Evolutionary conservation across 2,888 invertebrate genomes (phyloP), one percentile per base, ranked within the genome.

Genomic region (Amaurobius ferox): DNA sequence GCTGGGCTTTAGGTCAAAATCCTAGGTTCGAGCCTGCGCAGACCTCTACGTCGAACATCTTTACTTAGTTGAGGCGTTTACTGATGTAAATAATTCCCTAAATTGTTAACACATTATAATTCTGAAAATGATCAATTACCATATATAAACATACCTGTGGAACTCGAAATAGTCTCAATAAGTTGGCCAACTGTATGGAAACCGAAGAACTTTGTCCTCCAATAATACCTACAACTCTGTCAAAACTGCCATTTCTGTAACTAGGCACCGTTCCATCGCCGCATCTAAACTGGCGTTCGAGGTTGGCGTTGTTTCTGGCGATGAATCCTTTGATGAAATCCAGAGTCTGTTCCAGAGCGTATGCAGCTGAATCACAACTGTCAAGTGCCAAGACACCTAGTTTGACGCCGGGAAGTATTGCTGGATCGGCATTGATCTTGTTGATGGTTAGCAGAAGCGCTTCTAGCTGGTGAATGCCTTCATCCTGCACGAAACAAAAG

Each of bases 381-480:
- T 94, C 94, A 72, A 93, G 91, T 76, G 93, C 93, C 48, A 94
- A 90, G 0, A 93, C 93, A 0, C 94, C 94, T 35, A 95, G 91
- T 16, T 92, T 93, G 68, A 94, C 93, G 61, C 94, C 94, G 0
- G 94, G 94, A 72, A 94, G 91, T 9, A 94, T 90, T 6, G 86
- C 91, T 3, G 91, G 89, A 89, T 94, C 93, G 11, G 91, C 91
- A 91, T 95, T 95, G 85, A 95, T 94, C 89, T 93, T 93, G 89
- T 94, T 93, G 32, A 95, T 91, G 2, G 94, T 94, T 91, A 93
- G 94, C 3, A 95, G 91, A 93, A 95, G 93, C 1, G 94, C 94
- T 90, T 95, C 95, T 85, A 95, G 91, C 3, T 94, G 92, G 90
- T 95, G 94, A 83, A 95, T 93, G 19, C 95, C 95, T 89, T 95